These are phyloP conservation scores for Corydoras sp. DNA, from an alignment of 2,113 vertebrate genomes.

Conservation along the genomic window DNA sequence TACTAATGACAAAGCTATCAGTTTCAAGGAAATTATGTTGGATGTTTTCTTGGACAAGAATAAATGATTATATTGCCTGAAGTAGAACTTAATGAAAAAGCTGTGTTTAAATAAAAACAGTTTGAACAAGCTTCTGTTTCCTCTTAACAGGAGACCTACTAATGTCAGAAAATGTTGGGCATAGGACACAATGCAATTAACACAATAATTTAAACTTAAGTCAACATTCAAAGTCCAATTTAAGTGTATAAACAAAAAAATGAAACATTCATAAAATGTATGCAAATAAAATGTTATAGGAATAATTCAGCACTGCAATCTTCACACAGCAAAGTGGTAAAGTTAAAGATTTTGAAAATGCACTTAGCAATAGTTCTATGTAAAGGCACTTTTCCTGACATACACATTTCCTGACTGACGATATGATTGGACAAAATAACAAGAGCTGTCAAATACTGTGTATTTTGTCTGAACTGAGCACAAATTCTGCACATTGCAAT, in stretches of 20 bases:
- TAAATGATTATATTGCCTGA: background rate
- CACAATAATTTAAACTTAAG: conserved; percentile 7
- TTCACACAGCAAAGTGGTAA: too few species aligned
- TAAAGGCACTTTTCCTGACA: too few species aligned
- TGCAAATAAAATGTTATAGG: too few species aligned
- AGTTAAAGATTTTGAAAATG: too few species aligned
- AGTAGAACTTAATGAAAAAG: background rate
- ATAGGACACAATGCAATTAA: conserved; percentile 4
- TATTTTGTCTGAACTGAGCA: too few species aligned
- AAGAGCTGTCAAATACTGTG: too few species aligned
- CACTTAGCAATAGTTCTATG: too few species aligned
- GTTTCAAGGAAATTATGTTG: background rate
- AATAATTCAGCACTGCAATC: too few species aligned
- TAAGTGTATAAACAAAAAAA: background rate
- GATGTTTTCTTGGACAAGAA: background rate
- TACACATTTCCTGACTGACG: too few species aligned
- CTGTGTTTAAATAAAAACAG: background rate
- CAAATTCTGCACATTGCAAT: too few species aligned
- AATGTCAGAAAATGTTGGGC: conserved; percentile 5
- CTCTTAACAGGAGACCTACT: conserved; percentile 13
- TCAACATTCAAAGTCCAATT: conserved; percentile 10
- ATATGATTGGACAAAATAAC: too few species aligned
- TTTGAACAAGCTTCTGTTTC: background rate
- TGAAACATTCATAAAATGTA: too few species aligned
- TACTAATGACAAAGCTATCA: conserved; percentile 2